Percentiles rank a stretch among this genome's conserved stretches.
Conservation (phyloP, 2,888 invertebrate species). For the Thecocarcelia acutangulata region DNA sequence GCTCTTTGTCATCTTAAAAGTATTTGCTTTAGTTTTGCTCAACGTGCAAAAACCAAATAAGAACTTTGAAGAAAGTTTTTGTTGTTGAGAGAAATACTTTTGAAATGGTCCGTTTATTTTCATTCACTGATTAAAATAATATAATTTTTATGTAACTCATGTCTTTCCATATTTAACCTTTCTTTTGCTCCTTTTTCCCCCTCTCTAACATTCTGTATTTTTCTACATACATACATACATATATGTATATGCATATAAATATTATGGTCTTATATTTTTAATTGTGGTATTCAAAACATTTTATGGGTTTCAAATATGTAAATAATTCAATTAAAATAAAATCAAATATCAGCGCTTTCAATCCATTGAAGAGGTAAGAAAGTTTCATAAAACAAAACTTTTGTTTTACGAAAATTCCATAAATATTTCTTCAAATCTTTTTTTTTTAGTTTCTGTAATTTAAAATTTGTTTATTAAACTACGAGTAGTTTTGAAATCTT, state of each 20-base stretch:
- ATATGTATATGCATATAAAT: slow-evolving; percentile 14
- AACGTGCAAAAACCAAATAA: too few species aligned
- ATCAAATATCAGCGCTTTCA: slow-evolving; percentile 85
- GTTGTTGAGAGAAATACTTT: too few species aligned
- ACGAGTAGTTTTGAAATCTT: too few species aligned
- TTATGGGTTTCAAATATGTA: slow-evolving; percentile 54
- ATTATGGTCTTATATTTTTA: slow-evolving; percentile 53
- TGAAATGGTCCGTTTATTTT: too few species aligned
- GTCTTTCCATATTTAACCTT: slow-evolving; percentile 45
- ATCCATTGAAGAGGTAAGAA: slow-evolving; percentile 88
- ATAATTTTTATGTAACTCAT: slow-evolving; percentile 21
- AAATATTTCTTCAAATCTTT: slow-evolving; percentile 58
- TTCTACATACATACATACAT: slow-evolving; percentile 5
- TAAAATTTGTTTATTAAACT: too few species aligned
- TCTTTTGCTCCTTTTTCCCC: slow-evolving; percentile 54
- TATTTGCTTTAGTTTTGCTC: too few species aligned
- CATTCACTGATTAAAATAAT: too few species aligned
- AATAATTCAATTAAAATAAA: slow-evolving; percentile 46
- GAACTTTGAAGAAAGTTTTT: too few species aligned
- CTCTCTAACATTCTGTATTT: slow-evolving; percentile 43
- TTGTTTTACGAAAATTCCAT: slow-evolving; percentile 55
- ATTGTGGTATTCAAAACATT: slow-evolving; percentile 42
- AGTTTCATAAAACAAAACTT: slow-evolving; percentile 51
- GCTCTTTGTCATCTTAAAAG: too few species aligned
- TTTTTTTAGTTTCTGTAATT: neutral